Percentiles rank a stretch among this genome's conserved stretches.
These are phyloP conservation scores for Tamias sibiricus DNA, from an alignment of 2,113 vertebrate species.

Conservation along the genomic window DNA sequence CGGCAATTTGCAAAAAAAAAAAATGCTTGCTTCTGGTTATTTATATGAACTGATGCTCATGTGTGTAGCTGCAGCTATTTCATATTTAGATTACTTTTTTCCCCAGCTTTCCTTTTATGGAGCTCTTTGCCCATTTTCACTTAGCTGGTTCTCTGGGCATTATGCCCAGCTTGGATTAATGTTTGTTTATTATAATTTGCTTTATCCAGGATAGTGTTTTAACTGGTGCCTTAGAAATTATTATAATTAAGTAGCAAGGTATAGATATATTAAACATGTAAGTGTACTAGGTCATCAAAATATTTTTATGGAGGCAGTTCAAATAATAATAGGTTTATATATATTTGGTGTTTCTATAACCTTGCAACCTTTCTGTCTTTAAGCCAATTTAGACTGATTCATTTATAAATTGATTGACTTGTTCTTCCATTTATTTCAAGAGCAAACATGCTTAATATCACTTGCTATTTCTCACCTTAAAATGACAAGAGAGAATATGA, in stretches of 20 bases:
- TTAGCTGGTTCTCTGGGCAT: constrained; percentile 71
- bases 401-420: neutral
- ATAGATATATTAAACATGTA: constrained; percentile 51
- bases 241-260: constrained; percentile 65
- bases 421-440: neutral
- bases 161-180: constrained; percentile 73
- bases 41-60: neutral
- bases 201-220: constrained; percentile 47
- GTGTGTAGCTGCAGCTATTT: neutral
- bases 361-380: constrained; percentile 29
- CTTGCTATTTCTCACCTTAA: neutral
- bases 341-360: neutral
- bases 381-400: constrained; percentile 38
- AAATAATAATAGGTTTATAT: constrained; percentile 3
- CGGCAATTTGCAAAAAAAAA: neutral
- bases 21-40: neutral
- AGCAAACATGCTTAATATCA: neutral
- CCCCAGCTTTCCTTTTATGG: neutral
- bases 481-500: neutral
- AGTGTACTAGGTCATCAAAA: constrained; percentile 39
- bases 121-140: constrained; percentile 55
- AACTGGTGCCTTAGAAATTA: constrained; percentile 51
- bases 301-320: neutral
- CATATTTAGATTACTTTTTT: neutral
- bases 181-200: constrained; percentile 76